Evolutionary conservation across 2,113 vertebrate species (phyloP), one percentile per base, ranked within the genome.

Genomic region (Columba janthina): DNA sequence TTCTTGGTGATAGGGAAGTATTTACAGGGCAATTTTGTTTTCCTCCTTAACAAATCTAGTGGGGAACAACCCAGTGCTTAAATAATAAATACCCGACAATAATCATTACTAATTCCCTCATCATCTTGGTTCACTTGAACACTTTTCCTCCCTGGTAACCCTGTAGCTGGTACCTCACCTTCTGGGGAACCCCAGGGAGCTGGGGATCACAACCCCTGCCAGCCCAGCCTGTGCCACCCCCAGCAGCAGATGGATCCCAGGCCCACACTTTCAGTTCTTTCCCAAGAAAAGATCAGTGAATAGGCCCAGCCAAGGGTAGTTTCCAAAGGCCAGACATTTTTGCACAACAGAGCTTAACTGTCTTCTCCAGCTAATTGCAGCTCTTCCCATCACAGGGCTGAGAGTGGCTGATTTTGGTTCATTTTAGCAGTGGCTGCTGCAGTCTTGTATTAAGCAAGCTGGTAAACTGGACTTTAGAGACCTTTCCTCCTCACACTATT

Each of bases 1-100:
- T 9, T 96, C 93, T 88, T 50, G 82, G 60, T 89, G 64, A 64
- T 40, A 78, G 74, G 85, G 65, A 89, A 89, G 50, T 46, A 90
- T 90, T 95, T 83, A 89, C 72, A 60, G 76, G 22, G n/a, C 54
- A 38, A 77, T 48, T 91, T 21, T 71, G 22, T 78, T 85, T 91
- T 76, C 54, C 50, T 85, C n/a, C 74, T 69, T 64, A 56, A 93
- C 56, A 61, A 84, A 15, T 4, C 72, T 17, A 44, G 19, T 6
- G 1, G 40, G 74, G 89, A 89, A 66, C 32, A 79, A 44, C 25
- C 64, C 11, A 8, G 40, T 29, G 31, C 44, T 92, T 46, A 66
- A 80, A 78, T 91, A 91, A 64, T 77, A 86, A 85, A 85, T 79
- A 86, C 46, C 40, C 66, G 69, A 25, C 18, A 62, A 67, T 85